Conservation (phyloP, 30 jellyfish, hydroid and myxozoan species). For the Pseudorhiza aurosa region DNA sequence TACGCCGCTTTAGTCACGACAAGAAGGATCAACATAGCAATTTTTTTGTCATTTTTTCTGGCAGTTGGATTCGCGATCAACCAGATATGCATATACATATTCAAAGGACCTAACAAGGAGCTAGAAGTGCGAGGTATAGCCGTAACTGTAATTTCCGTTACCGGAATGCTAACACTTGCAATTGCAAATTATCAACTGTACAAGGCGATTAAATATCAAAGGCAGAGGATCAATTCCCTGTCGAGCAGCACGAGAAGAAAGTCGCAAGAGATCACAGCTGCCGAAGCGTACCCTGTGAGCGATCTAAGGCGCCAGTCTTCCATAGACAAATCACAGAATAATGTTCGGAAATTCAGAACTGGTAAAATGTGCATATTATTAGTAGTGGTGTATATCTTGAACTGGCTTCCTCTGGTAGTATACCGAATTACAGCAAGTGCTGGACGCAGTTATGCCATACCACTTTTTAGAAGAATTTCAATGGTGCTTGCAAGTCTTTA, state of each 20-base stretch:
- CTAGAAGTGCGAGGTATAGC: constrained; percentile 15
- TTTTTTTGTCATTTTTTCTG: constrained; percentile 1
- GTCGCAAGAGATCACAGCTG: neutral
- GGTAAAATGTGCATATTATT: constrained; percentile 42
- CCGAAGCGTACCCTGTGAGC: neutral
- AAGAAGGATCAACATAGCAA: constrained; percentile 8
- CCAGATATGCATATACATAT: constrained; percentile 3
- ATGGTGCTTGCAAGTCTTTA: constrained; percentile 44
- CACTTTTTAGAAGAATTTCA: constrained; percentile 5
- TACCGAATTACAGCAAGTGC: constrained; percentile 15
- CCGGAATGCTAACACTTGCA: constrained; percentile 19
- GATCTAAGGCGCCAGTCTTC: neutral
- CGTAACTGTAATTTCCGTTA: constrained; percentile 11
- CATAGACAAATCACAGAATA: neutral
- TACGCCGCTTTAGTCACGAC: constrained; percentile 36
- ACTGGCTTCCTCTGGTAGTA: constrained; percentile 43
- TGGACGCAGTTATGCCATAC: constrained; percentile 1
- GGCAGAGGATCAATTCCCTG: constrained; percentile 38
- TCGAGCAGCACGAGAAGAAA: neutral
- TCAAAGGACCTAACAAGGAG: neutral
- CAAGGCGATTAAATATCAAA: constrained; percentile 45
- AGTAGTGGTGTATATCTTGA: constrained; percentile 36
- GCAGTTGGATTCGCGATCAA: constrained; percentile 5
- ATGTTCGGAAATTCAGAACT: neutral
- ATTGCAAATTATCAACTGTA: constrained; percentile 25